Conservation (phyloP, 2,888 invertebrate genomes). For the Eulithis prunata region DNA sequence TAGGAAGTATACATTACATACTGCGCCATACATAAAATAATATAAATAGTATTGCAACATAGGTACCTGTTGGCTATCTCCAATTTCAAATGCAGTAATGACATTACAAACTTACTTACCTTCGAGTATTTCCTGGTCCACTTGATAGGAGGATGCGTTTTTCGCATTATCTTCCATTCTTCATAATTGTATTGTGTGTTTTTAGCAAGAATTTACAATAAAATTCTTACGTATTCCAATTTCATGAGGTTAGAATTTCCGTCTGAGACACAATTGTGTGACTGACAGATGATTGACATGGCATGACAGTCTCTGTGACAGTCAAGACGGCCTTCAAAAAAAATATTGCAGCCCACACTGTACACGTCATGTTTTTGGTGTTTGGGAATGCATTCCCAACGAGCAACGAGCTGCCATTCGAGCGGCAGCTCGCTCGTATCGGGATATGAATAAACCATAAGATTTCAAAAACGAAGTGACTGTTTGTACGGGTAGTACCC, state of each 20-base stretch:
- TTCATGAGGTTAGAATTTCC: slow-evolving; percentile 56
- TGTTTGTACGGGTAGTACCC: too few species aligned
- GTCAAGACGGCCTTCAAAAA: too few species aligned
- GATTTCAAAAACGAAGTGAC: too few species aligned
- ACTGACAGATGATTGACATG: not conserved
- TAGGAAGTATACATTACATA: slow-evolving; percentile 36
- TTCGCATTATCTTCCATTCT: slow-evolving; percentile 82
- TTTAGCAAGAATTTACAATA: slow-evolving; percentile 56
- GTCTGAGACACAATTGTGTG: not conserved
- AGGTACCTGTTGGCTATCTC: slow-evolving; percentile 46
- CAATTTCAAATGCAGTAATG: slow-evolving; percentile 52
- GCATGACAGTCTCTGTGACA: not conserved
- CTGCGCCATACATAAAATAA: slow-evolving; percentile 41
- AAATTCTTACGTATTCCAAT: slow-evolving; percentile 54
- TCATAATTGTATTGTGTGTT: slow-evolving; percentile 74
- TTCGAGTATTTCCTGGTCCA: slow-evolving; percentile 80
- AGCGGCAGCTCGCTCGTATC: too few species aligned
- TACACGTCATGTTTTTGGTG: too few species aligned
- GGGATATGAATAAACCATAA: too few species aligned
- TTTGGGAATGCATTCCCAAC: too few species aligned
- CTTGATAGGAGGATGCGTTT: slow-evolving; percentile 74
- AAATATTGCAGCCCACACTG: too few species aligned
- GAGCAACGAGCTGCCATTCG: too few species aligned
- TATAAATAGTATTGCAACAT: slow-evolving; percentile 44
- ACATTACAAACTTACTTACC: slow-evolving; percentile 56